These are phyloP conservation scores for Athripsodes cinereus DNA, from an alignment of 2,888 invertebrate genomes.

Conservation along the genomic window DNA sequence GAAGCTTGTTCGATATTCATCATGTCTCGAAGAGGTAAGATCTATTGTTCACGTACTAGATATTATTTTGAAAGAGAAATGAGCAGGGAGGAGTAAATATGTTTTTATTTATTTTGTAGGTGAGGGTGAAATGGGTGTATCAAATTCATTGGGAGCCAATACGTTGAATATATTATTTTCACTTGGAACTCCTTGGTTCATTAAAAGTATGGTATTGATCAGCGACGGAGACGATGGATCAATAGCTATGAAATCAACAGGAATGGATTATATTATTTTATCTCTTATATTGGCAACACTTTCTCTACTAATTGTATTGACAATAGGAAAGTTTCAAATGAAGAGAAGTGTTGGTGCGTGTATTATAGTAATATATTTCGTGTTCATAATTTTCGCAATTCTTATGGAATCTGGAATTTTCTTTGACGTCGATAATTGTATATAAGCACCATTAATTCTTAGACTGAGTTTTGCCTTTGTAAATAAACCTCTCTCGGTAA, in stretches of 20 bases:
- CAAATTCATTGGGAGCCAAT: constrained; percentile 81
- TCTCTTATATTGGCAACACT: constrained; percentile 70
- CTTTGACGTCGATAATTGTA: constrained; percentile 35
- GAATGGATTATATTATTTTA: constrained; percentile 75
- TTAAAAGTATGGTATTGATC: constrained; percentile 57
- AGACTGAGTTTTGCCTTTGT: too few relatives aligned
- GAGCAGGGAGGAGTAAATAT: too few relatives aligned
- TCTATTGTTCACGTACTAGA: too few relatives aligned
- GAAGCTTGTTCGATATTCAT: constrained; percentile 76
- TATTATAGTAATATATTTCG: constrained; percentile 58
- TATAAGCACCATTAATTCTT: too few relatives aligned
- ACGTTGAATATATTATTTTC: constrained; percentile 79
- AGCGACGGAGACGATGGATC: constrained; percentile 44
- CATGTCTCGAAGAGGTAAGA: constrained; percentile 69
- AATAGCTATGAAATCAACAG: constrained; percentile 68
- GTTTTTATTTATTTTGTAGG: constrained; percentile 49
- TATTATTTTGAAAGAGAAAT: too few relatives aligned
- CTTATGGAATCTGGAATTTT: constrained; percentile 73
- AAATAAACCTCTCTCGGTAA: too few relatives aligned
- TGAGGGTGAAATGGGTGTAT: constrained; percentile 79
- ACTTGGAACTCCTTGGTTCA: constrained; percentile 79
- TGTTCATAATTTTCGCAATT: constrained; percentile 71
- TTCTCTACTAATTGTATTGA: constrained; percentile 62
- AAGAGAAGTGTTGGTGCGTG: constrained; percentile 63
- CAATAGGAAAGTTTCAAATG: constrained; percentile 63